phyloP scores from a whole-genome alignment of 2,113 vertebrate species.

The Silurus asotus region DNA sequence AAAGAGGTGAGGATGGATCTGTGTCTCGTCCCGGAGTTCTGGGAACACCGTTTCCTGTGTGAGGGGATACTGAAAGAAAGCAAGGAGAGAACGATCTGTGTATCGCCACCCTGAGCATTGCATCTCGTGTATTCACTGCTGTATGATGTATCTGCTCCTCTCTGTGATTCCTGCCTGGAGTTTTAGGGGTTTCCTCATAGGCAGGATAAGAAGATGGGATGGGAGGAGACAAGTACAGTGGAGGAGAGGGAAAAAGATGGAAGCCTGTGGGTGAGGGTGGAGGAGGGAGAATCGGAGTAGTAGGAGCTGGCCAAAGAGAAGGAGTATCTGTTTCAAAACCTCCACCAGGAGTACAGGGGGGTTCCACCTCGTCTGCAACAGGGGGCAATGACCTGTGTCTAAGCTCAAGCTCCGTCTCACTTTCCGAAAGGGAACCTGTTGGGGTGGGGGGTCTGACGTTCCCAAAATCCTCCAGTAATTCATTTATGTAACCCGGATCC shows the following conservation, averaged over 20 bases:
- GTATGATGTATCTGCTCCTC: conserved; percentile 13
- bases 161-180: conserved; percentile 71
- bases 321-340: conserved; percentile 70
- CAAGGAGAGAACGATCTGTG: conserved; percentile 80
- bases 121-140: not conserved
- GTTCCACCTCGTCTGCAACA: conserved; percentile 71
- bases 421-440: conserved; percentile 69
- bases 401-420: conserved; percentile 68
- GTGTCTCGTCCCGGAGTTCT: conserved; percentile 94
- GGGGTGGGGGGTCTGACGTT: conserved; percentile 72
- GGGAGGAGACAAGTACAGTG: conserved; percentile 47
- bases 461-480: conserved; percentile 61
- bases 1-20: conserved; percentile 60
- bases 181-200: conserved; percentile 83
- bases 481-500: conserved; percentile 58
- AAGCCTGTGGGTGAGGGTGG: conserved; percentile 46
- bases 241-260: conserved; percentile 33
- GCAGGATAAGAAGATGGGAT: conserved; percentile 61
- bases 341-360: conserved; percentile 79
- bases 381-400: conserved; percentile 69
- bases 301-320: conserved; percentile 51
- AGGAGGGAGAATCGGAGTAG: conserved; percentile 58
- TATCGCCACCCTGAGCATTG: not conserved
- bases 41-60: conserved; percentile 80
- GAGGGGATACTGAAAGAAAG: conserved; percentile 75